phyloP scores from a whole-genome alignment of 2,113 vertebrate species.

The Rhagologus leucostigma region DNA sequence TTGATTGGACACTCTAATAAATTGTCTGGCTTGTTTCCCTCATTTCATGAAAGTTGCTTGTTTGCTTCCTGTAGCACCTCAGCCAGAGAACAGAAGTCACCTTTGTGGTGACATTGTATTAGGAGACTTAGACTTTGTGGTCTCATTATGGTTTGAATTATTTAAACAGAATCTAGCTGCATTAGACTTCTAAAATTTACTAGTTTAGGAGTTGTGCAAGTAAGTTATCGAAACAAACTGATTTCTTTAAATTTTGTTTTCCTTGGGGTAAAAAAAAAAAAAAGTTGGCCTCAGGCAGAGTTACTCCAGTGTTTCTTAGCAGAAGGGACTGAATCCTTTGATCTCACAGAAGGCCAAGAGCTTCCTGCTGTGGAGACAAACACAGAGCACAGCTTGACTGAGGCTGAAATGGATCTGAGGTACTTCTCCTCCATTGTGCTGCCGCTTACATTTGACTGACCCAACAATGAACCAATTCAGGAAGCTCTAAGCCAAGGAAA shows the following conservation, averaged over 20 bases:
- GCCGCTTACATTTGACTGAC: neutral
- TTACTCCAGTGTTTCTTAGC: neutral
- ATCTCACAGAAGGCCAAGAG: neutral
- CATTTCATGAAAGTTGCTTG: neutral
- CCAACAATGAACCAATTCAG: neutral
- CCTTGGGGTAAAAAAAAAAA: neutral
- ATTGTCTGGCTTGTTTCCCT: neutral
- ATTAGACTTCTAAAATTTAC: neutral
- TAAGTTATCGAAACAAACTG: neutral
- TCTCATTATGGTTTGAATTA: neutral
- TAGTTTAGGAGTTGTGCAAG: neutral
- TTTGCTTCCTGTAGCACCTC: neutral
- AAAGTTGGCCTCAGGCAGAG: neutral
- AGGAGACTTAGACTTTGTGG: neutral
- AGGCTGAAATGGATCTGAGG: neutral
- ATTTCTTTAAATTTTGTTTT: neutral
- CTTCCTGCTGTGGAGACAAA: neutral
- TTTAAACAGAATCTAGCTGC: neutral
- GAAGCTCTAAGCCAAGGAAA: neutral
- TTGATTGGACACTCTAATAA: neutral
- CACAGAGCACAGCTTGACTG: neutral
- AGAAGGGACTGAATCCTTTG: neutral
- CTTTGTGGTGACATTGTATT: neutral
- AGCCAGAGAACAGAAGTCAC: neutral
- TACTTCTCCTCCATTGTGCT: neutral